Conservation (phyloP, 2,888 invertebrate species). For the Scaptomyza flava region DNA sequence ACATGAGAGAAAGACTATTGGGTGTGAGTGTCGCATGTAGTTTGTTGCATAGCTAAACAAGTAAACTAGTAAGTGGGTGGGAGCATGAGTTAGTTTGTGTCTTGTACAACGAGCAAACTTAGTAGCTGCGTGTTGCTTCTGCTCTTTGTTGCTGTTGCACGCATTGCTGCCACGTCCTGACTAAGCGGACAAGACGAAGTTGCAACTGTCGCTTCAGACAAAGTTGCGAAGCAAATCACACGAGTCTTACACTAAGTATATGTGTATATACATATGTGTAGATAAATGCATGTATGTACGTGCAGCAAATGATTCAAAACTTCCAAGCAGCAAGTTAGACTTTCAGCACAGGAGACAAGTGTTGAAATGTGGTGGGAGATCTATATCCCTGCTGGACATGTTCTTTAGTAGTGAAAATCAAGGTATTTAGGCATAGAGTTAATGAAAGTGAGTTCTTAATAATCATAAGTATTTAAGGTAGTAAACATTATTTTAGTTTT, state of each 20-base stretch:
- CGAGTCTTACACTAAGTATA: slow-evolving; percentile 30
- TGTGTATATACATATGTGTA: slow-evolving; percentile 25
- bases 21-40: slow-evolving; percentile 33
- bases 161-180: slow-evolving; percentile 43
- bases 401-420: slow-evolving; percentile 20
- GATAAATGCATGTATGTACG: slow-evolving; percentile 56
- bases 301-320: slow-evolving; percentile 66
- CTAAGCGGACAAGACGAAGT: slow-evolving; percentile 27
- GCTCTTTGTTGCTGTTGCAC: slow-evolving; percentile 33
- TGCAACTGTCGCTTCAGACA: slow-evolving; percentile 35
- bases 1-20: slow-evolving; percentile 40
- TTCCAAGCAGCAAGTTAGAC: slow-evolving; percentile 42
- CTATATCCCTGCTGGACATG: slow-evolving; percentile 1
- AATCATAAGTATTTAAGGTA: neutral
- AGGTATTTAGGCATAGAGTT: neutral
- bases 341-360: slow-evolving; percentile 33
- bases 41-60: slow-evolving; percentile 59
- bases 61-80: slow-evolving; percentile 6
- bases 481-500: slow-evolving; percentile 21
- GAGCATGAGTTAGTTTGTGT: slow-evolving; percentile 20
- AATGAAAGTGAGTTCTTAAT: slow-evolving; percentile 2
- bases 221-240: slow-evolving; percentile 57
- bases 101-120: slow-evolving; percentile 27
- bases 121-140: slow-evolving; percentile 28
- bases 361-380: slow-evolving; percentile 41